Percentiles rank a stretch among this genome's conserved stretches.
Evolutionary conservation across 2,797 vertebrate genomes (phyloP).

Genomic region (Parambassis ranga): DNA sequence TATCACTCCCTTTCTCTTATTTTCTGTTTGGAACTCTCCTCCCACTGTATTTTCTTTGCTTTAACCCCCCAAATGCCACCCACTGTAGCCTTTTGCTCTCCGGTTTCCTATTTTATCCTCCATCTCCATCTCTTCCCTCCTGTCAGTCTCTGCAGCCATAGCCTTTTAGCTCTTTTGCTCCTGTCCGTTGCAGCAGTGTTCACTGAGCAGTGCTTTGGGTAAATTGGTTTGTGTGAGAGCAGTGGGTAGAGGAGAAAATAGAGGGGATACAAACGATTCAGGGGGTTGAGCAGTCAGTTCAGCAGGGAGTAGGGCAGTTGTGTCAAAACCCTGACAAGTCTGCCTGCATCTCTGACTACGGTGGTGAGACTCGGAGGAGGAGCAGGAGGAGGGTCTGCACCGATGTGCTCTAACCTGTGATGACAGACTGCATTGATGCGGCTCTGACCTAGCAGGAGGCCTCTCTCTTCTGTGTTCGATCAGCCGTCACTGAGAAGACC

Average conservation of each 20-base stretch:
- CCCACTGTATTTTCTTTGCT: conserved; percentile 16
- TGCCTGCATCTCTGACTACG: conserved; percentile 22
- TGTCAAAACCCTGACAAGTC: conserved; percentile 62
- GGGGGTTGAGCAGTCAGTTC: conserved; percentile 41
- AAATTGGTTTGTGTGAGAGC: conserved; percentile 55
- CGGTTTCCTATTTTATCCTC: conserved; percentile 21
- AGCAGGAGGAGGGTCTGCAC: conserved; percentile 50
- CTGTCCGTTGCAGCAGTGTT: conserved; percentile 34
- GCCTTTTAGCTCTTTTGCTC: conserved; percentile 21
- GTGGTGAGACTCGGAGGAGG: conserved; percentile 36
- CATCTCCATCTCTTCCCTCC: neutral
- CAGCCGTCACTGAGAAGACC: conserved; percentile 55
- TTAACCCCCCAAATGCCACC: conserved; percentile 20
- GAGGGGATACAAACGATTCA: conserved; percentile 11
- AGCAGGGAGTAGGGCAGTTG: conserved; percentile 41
- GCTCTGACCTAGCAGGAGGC: conserved; percentile 65
- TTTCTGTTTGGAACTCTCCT: conserved; percentile 42
- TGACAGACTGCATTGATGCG: conserved; percentile 59
- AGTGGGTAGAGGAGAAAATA: conserved; percentile 22
- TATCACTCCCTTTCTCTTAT: conserved; percentile 50
- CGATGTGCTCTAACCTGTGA: conserved; percentile 60
- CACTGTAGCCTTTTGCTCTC: conserved; percentile 16
- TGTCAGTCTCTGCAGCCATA: conserved; percentile 5
- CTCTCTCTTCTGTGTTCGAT: conserved; percentile 59
- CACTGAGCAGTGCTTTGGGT: conserved; percentile 38